phyloP scores from a whole-genome alignment of 2,113 vertebrate genomes.

The Procavia capensis region DNA sequence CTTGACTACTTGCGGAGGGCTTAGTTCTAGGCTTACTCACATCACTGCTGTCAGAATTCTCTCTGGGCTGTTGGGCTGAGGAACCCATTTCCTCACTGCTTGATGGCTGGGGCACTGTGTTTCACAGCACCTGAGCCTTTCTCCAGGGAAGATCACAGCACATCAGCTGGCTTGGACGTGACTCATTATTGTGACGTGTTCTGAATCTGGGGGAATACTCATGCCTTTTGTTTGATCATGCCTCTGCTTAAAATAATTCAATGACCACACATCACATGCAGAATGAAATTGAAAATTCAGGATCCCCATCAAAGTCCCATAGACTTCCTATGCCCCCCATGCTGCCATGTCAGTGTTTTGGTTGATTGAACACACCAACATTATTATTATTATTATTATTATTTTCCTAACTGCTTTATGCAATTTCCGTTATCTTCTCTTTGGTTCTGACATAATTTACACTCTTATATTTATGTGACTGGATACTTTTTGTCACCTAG shows the following conservation, averaged over 20 bases:
- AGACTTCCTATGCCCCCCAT: neutral
- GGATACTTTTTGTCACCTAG: neutral
- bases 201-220: neutral
- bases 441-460: neutral
- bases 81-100: neutral
- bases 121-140: neutral
- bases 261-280: neutral
- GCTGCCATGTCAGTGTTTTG: neutral
- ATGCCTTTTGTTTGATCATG: neutral
- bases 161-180: neutral
- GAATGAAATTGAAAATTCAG: neutral
- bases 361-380: neutral
- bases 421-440: neutral
- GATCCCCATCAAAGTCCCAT: neutral
- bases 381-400: too few species aligned
- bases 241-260: neutral
- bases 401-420: neutral
- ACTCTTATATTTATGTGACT: neutral
- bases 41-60: neutral
- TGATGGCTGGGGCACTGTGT: neutral
- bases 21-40: neutral
- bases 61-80: neutral
- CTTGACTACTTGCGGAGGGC: neutral
- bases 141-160: neutral
- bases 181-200: neutral